Base-by-base conservation (phyloP, 2,888 invertebrate genomes). In the Sphinx pinastri region DNA sequence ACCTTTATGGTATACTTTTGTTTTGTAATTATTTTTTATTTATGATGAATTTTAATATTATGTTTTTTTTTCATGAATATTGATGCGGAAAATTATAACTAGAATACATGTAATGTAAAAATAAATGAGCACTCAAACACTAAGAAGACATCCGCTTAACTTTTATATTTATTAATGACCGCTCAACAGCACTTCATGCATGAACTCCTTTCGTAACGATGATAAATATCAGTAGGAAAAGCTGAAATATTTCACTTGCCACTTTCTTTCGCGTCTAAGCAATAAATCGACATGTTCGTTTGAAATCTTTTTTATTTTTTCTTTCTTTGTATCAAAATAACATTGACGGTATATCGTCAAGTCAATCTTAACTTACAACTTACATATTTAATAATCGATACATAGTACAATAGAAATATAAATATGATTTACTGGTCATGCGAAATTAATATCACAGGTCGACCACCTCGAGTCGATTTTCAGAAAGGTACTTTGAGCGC, bases 161-260 rank as follows among this genome's bases (percentile, higher is more conserved):
- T 78, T 77, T 75, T 71, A 72, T 73, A 77, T 80, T 80, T 81
- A 82, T 80, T 78, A 79, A 80, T 75, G 71, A 73, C 76, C 76
- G 73, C 75, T 84, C 78, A 77, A 75, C 80, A 73, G 73, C 73
- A 76, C 84, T 86, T 88, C 85, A 90, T 86, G 88, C 88, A 78
- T 81, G 82, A 83, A 77, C 73, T 84, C 72, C 77, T 80, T 72
- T 74, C 73, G 71, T 89, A 85, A 87, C 77, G 76, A 88, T 89
- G 87, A 89, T 85, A 74, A 79, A 88, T 89, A 84, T 84, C 60
- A 81, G 75, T 73, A 84, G 87, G 83, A 88, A 88, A 80, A 78
- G 75, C 74, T 73, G 73, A 71, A 49, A 68, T 68, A 66, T 75
- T 55, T 73, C 71, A 75, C 69, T 75, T 70, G 74, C 74, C 74